A percentile compares a stretch with the other conserved stretches of the same genome.
Conservation (phyloP, 2,113 vertebrate species). For the Uropsilus gracilis region DNA sequence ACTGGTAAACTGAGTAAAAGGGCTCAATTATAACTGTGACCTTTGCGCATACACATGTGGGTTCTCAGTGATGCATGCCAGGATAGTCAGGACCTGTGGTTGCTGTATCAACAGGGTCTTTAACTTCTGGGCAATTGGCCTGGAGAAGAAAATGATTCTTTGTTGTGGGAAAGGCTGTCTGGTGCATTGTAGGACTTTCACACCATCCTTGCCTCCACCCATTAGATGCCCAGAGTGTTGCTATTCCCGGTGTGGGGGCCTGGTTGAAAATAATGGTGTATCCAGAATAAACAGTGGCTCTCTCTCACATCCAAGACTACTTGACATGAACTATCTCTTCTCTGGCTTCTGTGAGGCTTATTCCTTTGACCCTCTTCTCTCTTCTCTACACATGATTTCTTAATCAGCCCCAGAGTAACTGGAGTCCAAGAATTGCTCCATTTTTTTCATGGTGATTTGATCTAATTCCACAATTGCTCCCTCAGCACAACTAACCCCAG, state of each 20-base stretch:
- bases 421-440: neutral
- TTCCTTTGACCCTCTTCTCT: neutral
- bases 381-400: neutral
- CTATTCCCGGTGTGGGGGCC: neutral
- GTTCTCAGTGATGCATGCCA: too few species aligned
- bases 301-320: neutral
- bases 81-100: neutral
- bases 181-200: neutral
- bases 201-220: too few species aligned
- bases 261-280: neutral
- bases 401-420: neutral
- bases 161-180: neutral
- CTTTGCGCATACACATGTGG: too few species aligned
- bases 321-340: neutral
- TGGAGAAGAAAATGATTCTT: neutral
- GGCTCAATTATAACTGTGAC: too few species aligned
- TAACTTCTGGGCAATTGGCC: neutral
- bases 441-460: neutral
- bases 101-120: neutral
- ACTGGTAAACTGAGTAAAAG: too few species aligned
- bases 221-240: neutral
- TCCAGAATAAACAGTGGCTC: neutral
- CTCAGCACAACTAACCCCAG: neutral
- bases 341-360: neutral
- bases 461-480: neutral